phyloP scores from a whole-genome alignment of 2,113 vertebrate species.

The Suncus etruscus region DNA sequence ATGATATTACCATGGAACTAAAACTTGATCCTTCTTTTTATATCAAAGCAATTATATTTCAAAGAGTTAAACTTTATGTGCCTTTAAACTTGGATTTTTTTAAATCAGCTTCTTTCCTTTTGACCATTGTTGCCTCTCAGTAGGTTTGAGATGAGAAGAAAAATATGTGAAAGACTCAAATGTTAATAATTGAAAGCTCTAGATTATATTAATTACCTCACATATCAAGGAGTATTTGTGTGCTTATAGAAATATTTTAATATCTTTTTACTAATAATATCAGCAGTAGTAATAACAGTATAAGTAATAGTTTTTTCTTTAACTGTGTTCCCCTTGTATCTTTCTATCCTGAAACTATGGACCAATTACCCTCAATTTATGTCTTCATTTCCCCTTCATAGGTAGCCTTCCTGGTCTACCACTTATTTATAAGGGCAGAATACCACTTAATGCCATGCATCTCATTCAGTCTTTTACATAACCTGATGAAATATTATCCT shows the following conservation, averaged over 20 bases:
- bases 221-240: background rate
- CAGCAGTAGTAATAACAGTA: background rate
- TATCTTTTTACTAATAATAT: slow-evolving; percentile 16
- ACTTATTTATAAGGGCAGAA: background rate
- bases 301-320: slow-evolving; percentile 35
- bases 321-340: background rate
- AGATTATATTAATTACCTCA: background rate
- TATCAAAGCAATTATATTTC: slow-evolving; percentile 64
- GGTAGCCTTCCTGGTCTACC: background rate
- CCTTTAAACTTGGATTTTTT: slow-evolving; percentile 49
- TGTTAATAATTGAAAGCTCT: slow-evolving; percentile 1
- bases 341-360: background rate
- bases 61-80: slow-evolving; percentile 48
- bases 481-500: background rate
- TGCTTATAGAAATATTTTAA: background rate
- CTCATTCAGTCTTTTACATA: background rate
- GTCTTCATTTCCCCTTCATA: background rate
- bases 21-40: slow-evolving; percentile 57
- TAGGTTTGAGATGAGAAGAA: slow-evolving; percentile 37
- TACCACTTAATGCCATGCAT: background rate
- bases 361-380: background rate
- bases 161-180: slow-evolving; percentile 42
- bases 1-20: slow-evolving; percentile 48
- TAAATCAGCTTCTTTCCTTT: slow-evolving; percentile 44
- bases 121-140: slow-evolving; percentile 21